These are phyloP conservation scores for Parasteatoda tepidariorum DNA, from an alignment of 1,140 invertebrate species.

Conservation along the genomic window DNA sequence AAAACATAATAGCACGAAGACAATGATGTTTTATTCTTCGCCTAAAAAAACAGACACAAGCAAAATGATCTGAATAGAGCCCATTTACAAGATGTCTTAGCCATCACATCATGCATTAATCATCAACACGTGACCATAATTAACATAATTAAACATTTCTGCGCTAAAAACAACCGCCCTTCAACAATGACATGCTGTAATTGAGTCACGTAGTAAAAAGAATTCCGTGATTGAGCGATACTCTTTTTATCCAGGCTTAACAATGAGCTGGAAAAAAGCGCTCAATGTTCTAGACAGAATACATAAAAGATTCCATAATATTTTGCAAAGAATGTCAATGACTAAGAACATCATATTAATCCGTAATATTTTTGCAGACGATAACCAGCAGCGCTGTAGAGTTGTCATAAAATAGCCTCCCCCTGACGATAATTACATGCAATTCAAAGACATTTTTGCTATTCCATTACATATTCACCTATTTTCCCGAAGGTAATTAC, in stretches of 20 bases:
- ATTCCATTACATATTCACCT: neutral
- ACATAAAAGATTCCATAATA: neutral
- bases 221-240: neutral
- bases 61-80: neutral
- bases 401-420: neutral
- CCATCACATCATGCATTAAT: neutral
- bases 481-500: neutral
- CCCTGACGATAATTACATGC: neutral
- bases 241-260: neutral
- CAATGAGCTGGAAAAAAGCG: neutral
- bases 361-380: neutral
- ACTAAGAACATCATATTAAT: neutral
- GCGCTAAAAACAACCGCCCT: conserved; percentile 9
- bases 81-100: neutral
- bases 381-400: neutral
- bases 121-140: conserved; percentile 1
- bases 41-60: too few relatives aligned
- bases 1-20: too few relatives aligned
- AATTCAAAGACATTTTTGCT: neutral
- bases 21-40: too few relatives aligned
- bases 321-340: neutral
- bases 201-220: conserved; percentile 8
- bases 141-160: conserved; percentile 14
- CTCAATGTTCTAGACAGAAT: neutral
- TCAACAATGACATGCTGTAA: conserved; percentile 10